Evolutionary conservation across 1,140 invertebrate species (phyloP), one percentile per base, ranked within the genome.

Genomic region (Drosophila eugracilis): DNA sequence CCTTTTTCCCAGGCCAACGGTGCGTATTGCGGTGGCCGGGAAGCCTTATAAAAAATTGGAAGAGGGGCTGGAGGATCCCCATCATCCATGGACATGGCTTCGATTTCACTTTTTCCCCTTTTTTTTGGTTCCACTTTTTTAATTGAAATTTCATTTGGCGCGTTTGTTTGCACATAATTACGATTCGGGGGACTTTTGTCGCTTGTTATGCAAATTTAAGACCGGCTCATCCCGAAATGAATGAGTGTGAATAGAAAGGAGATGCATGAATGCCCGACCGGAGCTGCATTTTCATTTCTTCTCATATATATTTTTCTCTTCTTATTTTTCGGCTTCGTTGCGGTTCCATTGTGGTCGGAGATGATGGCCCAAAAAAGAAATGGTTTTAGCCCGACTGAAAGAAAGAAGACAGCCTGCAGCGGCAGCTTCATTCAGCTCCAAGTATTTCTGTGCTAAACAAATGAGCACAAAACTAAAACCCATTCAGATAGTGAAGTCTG

Each of bases 161-260:
- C 66, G 54, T 86, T 88, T 86, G 77, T 88, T 86, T 88, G 83
- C 63, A 75, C 78, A 86, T 88, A 85, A 85, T 85, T 80, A 77
- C 62, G 63, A 67, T 50, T 66, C 75, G 67, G 60, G 44, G 60
- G 53, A 77, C 78, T 73, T 75, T 52, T 53, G 55, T 66, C 71
- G 58, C 75, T 66, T 72, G 59, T 60, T 62, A 75, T 63, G 80
- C 54, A 79, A 85, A 69, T 77, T 69, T 42, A 63, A 71, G 71
- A 36, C 39, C 47, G 48, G 41, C 55, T 45, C 47, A 67, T 66
- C 34, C 19, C 45, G 60, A 22, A 26, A 22, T 67, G 45, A 66
- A 42, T 34, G 45, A 37, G 45, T 67, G 63, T 53, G 62, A 69
- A 53, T 44, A 44, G 65, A 48, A 48, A n/a, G 28, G n/a, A 22